Evolutionary conservation across 2,113 vertebrate genomes (phyloP).

Genomic region (human): GRCh38 chr9:68952501-68953000

Average conservation of each 20-base stretch:
- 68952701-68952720: neutral
- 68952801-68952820: no score
- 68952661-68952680: neutral
- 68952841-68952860: no score
- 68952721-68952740: neutral
- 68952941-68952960: neutral
- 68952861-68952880: no score
- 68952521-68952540: neutral
- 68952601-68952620: neutral
- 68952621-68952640: neutral
- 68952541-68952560: neutral
- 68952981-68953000: neutral
- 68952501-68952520: neutral
- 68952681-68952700: neutral
- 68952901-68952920: neutral
- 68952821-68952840: no score
- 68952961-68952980: neutral
- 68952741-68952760: neutral
- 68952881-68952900: neutral
- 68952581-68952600: neutral
- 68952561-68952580: neutral
- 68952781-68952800: no score
- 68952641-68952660: neutral
- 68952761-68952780: neutral
- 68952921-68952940: neutral